These are phyloP conservation scores for Scaptomyza tumidula DNA, from an alignment of 2,888 invertebrate species.

Conservation along the genomic window DNA sequence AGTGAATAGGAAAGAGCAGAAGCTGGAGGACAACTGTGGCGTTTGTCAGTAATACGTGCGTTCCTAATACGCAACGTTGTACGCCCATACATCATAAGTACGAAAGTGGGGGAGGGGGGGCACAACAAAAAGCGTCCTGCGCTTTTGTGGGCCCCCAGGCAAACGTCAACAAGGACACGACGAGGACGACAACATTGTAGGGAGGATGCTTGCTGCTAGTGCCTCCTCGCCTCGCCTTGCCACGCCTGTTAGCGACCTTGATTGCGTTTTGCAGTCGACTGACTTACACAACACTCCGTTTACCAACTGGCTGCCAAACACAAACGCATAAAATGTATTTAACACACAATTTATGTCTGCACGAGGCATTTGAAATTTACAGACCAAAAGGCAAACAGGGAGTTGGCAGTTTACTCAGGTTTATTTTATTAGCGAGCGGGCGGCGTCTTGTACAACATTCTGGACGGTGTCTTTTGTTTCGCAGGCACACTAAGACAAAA, in stretches of 20 bases:
- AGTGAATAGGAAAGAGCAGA: not conserved
- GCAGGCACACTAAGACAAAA: not conserved
- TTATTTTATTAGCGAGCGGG: slow-evolving; percentile 72
- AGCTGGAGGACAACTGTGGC: slow-evolving; percentile 14
- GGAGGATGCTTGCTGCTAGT: not conserved
- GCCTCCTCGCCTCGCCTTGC: no score
- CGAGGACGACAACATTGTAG: slow-evolving; percentile 8
- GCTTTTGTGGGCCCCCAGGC: slow-evolving; percentile 34
- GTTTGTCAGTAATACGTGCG: slow-evolving; percentile 64
- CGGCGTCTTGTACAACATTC: slow-evolving; percentile 41
- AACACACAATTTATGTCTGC: slow-evolving; percentile 80
- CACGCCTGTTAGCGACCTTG: slow-evolving; percentile 59
- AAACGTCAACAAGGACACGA: slow-evolving; percentile 60
- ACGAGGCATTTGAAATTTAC: slow-evolving; percentile 77
- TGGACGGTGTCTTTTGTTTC: slow-evolving; percentile 23
- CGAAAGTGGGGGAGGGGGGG: not conserved
- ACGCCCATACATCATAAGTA: slow-evolving; percentile 69
- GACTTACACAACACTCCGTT: slow-evolving; percentile 43
- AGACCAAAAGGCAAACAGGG: slow-evolving; percentile 54
- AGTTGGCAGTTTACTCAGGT: slow-evolving; percentile 47
- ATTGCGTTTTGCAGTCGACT: slow-evolving; percentile 74
- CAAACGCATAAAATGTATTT: slow-evolving; percentile 80
- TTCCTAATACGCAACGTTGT: slow-evolving; percentile 76
- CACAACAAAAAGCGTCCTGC: slow-evolving; percentile 11
- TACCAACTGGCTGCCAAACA: slow-evolving; percentile 4